Evolutionary conservation across 2,113 vertebrate genomes (phyloP).

Genomic region (Rhea pennata): DNA sequence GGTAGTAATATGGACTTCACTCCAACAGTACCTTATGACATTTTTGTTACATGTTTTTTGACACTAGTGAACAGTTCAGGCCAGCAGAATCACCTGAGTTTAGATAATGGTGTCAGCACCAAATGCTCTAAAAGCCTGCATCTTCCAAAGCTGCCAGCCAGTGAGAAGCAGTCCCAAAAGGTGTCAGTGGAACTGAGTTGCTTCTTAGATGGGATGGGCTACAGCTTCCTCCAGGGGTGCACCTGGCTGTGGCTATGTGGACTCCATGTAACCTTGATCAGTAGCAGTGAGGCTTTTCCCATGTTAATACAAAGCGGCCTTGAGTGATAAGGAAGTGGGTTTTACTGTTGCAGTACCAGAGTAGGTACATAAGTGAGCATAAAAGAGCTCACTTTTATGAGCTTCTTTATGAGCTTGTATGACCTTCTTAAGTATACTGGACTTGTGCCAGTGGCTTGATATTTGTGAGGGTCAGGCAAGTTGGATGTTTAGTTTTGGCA

Average conservation of each 20-base stretch:
- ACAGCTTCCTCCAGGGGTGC: neutral
- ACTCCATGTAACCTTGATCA: neutral
- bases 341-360: neutral
- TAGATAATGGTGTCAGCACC: neutral
- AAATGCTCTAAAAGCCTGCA: neutral
- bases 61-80: neutral
- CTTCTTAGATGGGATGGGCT: neutral
- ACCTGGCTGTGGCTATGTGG: neutral
- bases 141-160: neutral
- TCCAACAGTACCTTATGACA: neutral
- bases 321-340: neutral
- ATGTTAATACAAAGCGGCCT: neutral
- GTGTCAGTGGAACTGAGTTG: neutral
- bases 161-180: neutral
- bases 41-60: neutral
- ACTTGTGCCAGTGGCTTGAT: neutral
- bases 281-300: neutral
- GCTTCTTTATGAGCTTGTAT: too few species aligned
- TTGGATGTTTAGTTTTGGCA: neutral
- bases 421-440: neutral
- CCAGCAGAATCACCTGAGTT: neutral
- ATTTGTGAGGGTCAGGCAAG: neutral
- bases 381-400: too few species aligned
- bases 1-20: neutral
- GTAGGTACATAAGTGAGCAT: neutral